Base-by-base conservation (phyloP, 2,888 invertebrate species). In the Cyclophora punctaria region DNA sequence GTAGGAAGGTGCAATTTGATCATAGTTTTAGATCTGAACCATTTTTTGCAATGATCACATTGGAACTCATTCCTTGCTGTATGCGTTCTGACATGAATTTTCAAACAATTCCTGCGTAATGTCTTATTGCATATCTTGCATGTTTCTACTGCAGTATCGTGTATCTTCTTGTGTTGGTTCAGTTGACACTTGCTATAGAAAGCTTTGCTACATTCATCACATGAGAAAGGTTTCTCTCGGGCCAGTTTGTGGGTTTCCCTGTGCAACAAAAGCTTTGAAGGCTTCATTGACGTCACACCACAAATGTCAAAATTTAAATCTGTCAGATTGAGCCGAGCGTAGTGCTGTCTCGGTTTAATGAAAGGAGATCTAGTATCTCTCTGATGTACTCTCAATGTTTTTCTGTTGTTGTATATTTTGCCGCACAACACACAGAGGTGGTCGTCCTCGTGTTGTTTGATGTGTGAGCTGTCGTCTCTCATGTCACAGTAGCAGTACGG, bases 201-300 rank as follows among this genome's bases (percentile, higher is more conserved):
- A 1, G 42, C 42, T 0, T 20, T 7, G 20, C 42, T 20, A 3
- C 42, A 43, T 43, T 7, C 20, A 5, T 93, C 93, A 68, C 90
- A 91, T 62, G 57, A 60, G 55, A 55, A 92, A 63, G 92, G 92
- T 62, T 92, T 92, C 2, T 92, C 92, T 71, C 92, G 92, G 92
- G 92, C 92, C 6, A 20, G 20, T 20, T 20, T 20, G 20, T 20
- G 20, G 20, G 20, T 20, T 20, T 20, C 20, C 2, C 20, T 20
- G 20, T 20, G 20, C 20, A 20, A 20, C 20, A 2, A 20, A 20
- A 20, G 20, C 20, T 20, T 20, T 20, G 20, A 20, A 20, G 20
- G 20, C 20, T 20, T 20, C 20, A 20, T 20, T 20, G 20, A 20
- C 20, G 20, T 20, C 20, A 20, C 20, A 20, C 20, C 20, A 20